These are phyloP conservation scores for Ammodytes marinus DNA, from an alignment of 2,113 vertebrate genomes.

Conservation along the genomic window DNA sequence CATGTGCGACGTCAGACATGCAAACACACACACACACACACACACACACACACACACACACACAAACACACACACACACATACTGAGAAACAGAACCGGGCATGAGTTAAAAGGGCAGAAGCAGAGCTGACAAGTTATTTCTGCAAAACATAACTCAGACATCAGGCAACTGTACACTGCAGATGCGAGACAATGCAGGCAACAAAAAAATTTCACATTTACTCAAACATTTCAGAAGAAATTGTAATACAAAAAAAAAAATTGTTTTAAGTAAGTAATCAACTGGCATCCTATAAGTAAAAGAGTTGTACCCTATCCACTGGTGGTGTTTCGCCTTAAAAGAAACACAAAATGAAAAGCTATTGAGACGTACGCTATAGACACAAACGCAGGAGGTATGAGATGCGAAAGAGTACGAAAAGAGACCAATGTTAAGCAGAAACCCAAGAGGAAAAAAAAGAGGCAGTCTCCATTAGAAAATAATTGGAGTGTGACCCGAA, in stretches of 20 bases:
- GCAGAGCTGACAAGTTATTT: constrained; percentile 26
- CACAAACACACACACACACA: not conserved
- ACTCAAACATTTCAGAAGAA: too few species aligned
- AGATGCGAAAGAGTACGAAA: not conserved
- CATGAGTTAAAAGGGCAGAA: constrained; percentile 25
- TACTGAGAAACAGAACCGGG: not conserved
- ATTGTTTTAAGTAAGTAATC: too few species aligned
- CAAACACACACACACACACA: constrained; percentile 10
- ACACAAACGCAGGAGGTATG: not conserved
- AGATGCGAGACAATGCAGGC: not conserved
- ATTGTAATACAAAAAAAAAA: too few species aligned
- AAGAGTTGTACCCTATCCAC: too few species aligned
- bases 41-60: not conserved
- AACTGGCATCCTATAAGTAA: too few species aligned
- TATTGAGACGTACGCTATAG: accelerated
- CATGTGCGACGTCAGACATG: constrained; percentile 43
- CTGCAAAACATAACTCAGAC: constrained; percentile 34
- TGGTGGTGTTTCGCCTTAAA: too few species aligned
- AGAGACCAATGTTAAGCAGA: not conserved
- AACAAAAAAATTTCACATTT: too few species aligned
- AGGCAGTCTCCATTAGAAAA: constrained; percentile 11
- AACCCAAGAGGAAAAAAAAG: too few species aligned
- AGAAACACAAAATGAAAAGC: not conserved
- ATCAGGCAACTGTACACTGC: not conserved
- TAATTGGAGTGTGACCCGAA: constrained; percentile 13